Evolutionary conservation across 2,888 invertebrate genomes (phyloP).

Genomic region (Tridacna gigas): DNA sequence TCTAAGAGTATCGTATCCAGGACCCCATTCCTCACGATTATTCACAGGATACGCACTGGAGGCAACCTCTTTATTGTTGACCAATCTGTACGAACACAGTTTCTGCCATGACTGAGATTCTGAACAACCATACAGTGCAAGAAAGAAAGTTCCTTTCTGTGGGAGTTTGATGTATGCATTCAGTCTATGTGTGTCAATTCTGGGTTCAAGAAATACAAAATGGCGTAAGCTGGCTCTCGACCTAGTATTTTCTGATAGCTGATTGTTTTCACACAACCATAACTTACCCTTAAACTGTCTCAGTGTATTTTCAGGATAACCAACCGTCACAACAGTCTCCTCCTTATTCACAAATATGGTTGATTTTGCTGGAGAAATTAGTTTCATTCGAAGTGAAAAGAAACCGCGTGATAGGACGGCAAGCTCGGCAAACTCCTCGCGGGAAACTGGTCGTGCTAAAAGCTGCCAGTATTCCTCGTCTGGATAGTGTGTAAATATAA

Average conservation of each 20-base stretch:
- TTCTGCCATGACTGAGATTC: slow-evolving; percentile 24
- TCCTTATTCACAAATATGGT: slow-evolving; percentile 20
- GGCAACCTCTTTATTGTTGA: slow-evolving; percentile 29
- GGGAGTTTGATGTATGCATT: slow-evolving; percentile 47
- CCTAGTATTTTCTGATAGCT: neutral
- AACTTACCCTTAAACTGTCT: slow-evolving; percentile 54
- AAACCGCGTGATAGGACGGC: slow-evolving; percentile 46
- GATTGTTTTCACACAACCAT: slow-evolving; percentile 14
- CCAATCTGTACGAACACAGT: slow-evolving; percentile 43
- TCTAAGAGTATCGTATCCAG: slow-evolving; percentile 38
- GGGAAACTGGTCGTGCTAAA: slow-evolving; percentile 48
- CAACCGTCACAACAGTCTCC: slow-evolving; percentile 31
- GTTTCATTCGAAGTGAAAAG: slow-evolving; percentile 43
- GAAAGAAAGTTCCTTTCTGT: slow-evolving; percentile 45
- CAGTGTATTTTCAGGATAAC: slow-evolving; percentile 23
- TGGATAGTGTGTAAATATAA: slow-evolving; percentile 56
- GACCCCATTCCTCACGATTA: slow-evolving; percentile 61
- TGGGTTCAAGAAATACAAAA: slow-evolving; percentile 56
- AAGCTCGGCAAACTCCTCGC: slow-evolving; percentile 45
- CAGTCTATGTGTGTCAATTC: slow-evolving; percentile 28
- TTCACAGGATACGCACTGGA: slow-evolving; percentile 46
- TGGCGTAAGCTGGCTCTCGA: neutral
- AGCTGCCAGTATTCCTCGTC: slow-evolving; percentile 62
- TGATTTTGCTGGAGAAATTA: slow-evolving; percentile 38
- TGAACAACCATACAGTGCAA: slow-evolving; percentile 38